Evolutionary conservation across 1,140 invertebrate genomes (phyloP).

Genomic region (Cepaea nemoralis): DNA sequence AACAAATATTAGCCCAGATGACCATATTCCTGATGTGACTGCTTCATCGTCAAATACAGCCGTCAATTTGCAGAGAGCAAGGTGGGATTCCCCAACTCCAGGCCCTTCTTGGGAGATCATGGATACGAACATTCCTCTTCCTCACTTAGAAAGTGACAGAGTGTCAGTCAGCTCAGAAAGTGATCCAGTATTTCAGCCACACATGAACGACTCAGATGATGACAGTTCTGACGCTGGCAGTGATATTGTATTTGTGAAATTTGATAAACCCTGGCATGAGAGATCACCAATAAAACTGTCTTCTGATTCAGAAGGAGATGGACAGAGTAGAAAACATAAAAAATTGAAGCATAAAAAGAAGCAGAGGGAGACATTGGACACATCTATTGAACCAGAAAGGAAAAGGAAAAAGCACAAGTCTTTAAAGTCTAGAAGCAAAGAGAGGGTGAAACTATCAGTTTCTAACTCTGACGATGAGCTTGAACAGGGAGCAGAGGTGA

Average conservation of each 20-base stretch:
- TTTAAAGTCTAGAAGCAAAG: conserved; percentile 22
- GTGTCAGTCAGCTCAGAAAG: conserved; percentile 44
- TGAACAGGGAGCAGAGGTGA: conserved; percentile 11
- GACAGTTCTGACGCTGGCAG: conserved; percentile 48
- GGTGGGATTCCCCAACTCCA: conserved; percentile 64
- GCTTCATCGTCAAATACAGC: background rate
- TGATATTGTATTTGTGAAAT: conserved; percentile 71
- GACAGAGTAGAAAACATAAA: conserved; percentile 36
- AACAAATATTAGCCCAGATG: conserved; percentile 29
- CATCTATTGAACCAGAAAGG: background rate
- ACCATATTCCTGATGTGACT: background rate
- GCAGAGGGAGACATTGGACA: conserved; percentile 4
- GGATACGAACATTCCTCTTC: background rate
- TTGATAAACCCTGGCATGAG: conserved; percentile 74
- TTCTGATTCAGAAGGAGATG: conserved; percentile 63
- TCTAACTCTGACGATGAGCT: conserved; percentile 13
- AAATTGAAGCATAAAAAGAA: conserved; percentile 42
- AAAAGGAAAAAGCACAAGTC: conserved; percentile 1
- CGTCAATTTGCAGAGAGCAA: conserved; percentile 27
- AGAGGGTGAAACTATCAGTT: background rate
- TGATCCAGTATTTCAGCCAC: conserved; percentile 31
- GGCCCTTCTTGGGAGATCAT: conserved; percentile 43
- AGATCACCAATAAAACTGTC: conserved; percentile 74
- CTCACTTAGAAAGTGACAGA: background rate
- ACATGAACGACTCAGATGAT: conserved; percentile 52